Base-by-base conservation (phyloP, 2,888 invertebrate species). In the Drosophila cognata region DNA sequence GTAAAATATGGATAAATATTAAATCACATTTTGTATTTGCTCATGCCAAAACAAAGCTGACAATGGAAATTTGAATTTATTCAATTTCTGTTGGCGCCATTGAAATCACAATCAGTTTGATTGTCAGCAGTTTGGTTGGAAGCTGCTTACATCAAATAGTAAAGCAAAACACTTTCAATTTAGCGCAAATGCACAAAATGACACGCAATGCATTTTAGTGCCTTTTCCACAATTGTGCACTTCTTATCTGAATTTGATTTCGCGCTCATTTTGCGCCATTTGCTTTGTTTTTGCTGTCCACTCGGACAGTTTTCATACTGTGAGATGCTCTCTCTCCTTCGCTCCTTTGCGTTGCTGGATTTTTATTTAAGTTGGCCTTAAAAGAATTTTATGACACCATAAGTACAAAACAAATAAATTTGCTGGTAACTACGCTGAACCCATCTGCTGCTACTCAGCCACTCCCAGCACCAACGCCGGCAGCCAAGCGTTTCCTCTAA, bases 371-470 rank as follows among this genome's bases (percentile, higher is more conserved):
- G 79, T 85, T 88, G 79, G 82, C 88, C 84, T 78, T 82, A 86
- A 86, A 87, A 87, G 81, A 86, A 86, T 87, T 87, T 87, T 88
- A 88, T 88, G 86, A 86, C 81, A 86, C 81, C 84, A 81, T 84
- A 88, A 87, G 88, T 80, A 87, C 81, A 83, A 85, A 88, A 84
- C 84, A 87, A 86, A 87, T 87, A 87, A 87, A 87, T 88, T 88
- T 74, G 63, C 67, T 81, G 77, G 79, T 46, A 64, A 57, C 63
- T 67, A 60, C 48, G 38, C 58, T n/a, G 53, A 46, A 11, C 38
- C 59, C 52, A 25, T 38, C 57, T 38, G n/a, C 28, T 48, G 21
- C 21, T 31, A 11, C 46, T 10, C 46, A 10, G 53, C 53, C 43
- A 25, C 5, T 10, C 25, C 29, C 5, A n/a, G 29, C 11, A 13